Evolutionary conservation across 2,797 vertebrate genomes (phyloP), one percentile per base, ranked within the genome.

Genomic region (Nothura maculosa): DNA sequence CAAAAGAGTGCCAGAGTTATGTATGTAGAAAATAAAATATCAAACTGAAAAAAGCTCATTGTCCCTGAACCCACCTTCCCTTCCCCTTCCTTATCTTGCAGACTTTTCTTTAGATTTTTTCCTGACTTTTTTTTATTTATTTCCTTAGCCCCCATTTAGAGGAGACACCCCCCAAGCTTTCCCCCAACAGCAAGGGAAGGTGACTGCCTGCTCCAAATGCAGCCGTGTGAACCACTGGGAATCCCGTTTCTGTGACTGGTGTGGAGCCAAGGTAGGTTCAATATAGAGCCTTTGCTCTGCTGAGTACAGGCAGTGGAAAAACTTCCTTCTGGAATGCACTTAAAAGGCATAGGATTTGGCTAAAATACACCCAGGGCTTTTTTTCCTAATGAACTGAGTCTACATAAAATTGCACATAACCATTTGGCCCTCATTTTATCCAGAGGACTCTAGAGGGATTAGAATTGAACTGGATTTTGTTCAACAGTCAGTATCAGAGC

Each of bases 231-330:
- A 99, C 92, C 94, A 70, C 30, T 38, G 61, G 0, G 96, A 98
- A 3, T 98, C 98, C 21, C 94, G 92, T 87, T 99, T 98, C 98
- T 99, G 99, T 9, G 98, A 98, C 97, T 98, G 98, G 98, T 99
- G 98, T 40, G 98, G 98, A 72, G 95, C 97, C 70, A 98, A 97
- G 98, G 98, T 98, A 95, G 2, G 92, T 87, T 67, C 22, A 12
- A 34, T 30, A 32, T 42, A 50, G 30, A 50, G 34, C 17, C 85
- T 80, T 57, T 40, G 3, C 47, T 12, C 54, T 55, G 18, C 52
- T 55, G 52, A 42, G 50, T 74, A 74, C 57, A 78, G 18, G 47
- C 74, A 43, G 1, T 25, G 10, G 67, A 63, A 83, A 78, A 40
- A 22, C 13, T 58, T 84, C 58, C 38, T 17, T 8, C 42, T 42